These are phyloP conservation scores for Crotalus helleri DNA, from an alignment of 2,113 vertebrate genomes.

Conservation along the genomic window DNA sequence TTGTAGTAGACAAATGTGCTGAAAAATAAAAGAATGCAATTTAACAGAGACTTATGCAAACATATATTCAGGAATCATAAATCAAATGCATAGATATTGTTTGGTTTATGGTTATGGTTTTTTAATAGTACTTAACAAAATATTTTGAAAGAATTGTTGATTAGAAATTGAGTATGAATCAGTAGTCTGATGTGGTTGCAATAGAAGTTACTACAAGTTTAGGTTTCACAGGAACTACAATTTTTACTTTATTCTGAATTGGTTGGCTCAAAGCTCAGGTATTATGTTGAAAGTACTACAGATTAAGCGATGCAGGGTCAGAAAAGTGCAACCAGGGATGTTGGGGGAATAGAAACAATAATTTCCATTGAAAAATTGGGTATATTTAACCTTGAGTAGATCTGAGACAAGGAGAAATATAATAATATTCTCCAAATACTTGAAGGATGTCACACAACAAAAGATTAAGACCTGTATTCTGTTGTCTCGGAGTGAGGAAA, in stretches of 20 bases:
- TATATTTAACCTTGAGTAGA: neutral
- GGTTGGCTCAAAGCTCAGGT: neutral
- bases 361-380: neutral
- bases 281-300: neutral
- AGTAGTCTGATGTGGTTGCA: neutral
- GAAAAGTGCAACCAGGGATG: neutral
- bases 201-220: neutral
- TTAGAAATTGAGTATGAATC: neutral
- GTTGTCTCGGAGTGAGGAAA: neutral
- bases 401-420: neutral
- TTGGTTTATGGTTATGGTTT: neutral
- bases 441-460: neutral
- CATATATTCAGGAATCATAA: neutral
- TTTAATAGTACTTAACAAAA: neutral
- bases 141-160: neutral
- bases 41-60: neutral
- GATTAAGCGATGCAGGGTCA: neutral
- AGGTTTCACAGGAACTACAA: neutral
- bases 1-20: neutral
- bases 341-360: neutral
- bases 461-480: neutral
- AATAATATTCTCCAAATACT: neutral
- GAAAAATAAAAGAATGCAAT: neutral
- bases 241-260: neutral
- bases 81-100: neutral